phyloP scores from a whole-genome alignment of 2,797 vertebrate genomes.

The Amphiprion clarkii region DNA sequence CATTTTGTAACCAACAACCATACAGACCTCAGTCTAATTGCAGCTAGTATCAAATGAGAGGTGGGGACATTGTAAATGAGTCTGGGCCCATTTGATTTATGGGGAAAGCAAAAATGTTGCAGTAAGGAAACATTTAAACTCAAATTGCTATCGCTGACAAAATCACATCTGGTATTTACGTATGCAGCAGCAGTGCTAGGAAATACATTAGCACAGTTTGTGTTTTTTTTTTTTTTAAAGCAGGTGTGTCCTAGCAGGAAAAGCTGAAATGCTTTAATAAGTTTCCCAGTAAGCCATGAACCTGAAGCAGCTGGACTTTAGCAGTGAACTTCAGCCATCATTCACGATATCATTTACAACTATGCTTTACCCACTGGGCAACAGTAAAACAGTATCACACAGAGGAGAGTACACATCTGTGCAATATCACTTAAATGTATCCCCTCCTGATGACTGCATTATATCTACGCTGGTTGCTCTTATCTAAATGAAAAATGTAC shows the following conservation, averaged over 20 bases:
- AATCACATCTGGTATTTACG: slow-evolving; percentile 7
- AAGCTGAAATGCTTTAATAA: not conserved
- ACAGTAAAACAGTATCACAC: too few relatives aligned
- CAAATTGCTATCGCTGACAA: slow-evolving; percentile 1
- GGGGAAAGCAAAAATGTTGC: slow-evolving; percentile 9
- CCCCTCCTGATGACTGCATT: too few relatives aligned
- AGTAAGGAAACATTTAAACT: slow-evolving; percentile 1
- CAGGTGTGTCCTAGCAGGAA: not conserved
- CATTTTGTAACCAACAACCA: slow-evolving; percentile 2
- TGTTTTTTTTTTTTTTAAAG: not conserved
- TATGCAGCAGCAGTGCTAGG: not conserved
- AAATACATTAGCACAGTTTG: not conserved
- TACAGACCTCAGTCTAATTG: slow-evolving; percentile 21
- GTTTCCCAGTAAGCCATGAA: not conserved
- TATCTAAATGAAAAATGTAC: too few relatives aligned
- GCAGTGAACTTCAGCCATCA: not conserved
- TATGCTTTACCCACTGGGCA: not conserved
- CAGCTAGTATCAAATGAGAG: slow-evolving; percentile 27
- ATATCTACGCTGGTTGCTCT: too few relatives aligned
- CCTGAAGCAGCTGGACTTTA: not conserved
- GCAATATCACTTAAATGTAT: too few relatives aligned
- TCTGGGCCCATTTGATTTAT: slow-evolving; percentile 31
- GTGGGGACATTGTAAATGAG: slow-evolving; percentile 34
- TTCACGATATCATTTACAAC: not conserved
- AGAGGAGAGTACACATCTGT: too few relatives aligned